These are phyloP conservation scores for Beris morrisii DNA, from an alignment of 2,888 invertebrate species.

Conservation along the genomic window DNA sequence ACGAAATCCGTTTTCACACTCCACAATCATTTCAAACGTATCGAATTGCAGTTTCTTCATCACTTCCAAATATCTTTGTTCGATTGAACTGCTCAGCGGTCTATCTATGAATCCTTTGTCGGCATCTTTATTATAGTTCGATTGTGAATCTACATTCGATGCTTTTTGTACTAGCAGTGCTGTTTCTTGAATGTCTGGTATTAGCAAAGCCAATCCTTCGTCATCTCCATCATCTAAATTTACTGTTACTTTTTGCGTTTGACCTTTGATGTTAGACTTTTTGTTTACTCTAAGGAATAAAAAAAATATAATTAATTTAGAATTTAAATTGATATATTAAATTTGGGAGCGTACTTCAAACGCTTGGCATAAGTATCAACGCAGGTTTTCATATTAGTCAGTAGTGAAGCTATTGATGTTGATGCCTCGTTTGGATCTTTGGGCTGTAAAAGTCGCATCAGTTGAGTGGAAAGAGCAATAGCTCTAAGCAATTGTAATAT, in stretches of 20 bases:
- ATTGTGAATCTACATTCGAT: conserved; percentile 49
- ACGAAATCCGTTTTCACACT: conserved; percentile 73
- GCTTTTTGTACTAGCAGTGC: conserved; percentile 53
- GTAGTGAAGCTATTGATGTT: conserved; percentile 72
- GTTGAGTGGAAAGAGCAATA: conserved; percentile 64
- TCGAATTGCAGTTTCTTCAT: conserved; percentile 91
- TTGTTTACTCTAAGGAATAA: conserved; percentile 62
- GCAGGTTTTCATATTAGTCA: conserved; percentile 86
- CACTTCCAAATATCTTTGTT: conserved; percentile 79
- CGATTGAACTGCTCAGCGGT: conserved; percentile 62
- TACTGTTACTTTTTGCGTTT: conserved; percentile 54
- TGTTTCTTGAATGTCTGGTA: conserved; percentile 82
- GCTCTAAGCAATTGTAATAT: conserved; percentile 81
- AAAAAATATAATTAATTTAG: neutral
- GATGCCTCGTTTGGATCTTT: conserved; percentile 57
- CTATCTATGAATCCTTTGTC: conserved; percentile 52
- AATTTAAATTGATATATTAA: neutral
- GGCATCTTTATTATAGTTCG: conserved; percentile 45
- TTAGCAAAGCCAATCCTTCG: conserved; percentile 83
- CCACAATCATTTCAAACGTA: conserved; percentile 89
- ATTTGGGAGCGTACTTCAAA: conserved; percentile 62
- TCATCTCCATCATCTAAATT: conserved; percentile 76
- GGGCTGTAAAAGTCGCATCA: conserved; percentile 68
- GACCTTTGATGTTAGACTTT: conserved; percentile 59
- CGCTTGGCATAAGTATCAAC: conserved; percentile 90